phyloP scores from a whole-genome alignment of 1,140 invertebrate species.

The Chironomus striatipennis region DNA sequence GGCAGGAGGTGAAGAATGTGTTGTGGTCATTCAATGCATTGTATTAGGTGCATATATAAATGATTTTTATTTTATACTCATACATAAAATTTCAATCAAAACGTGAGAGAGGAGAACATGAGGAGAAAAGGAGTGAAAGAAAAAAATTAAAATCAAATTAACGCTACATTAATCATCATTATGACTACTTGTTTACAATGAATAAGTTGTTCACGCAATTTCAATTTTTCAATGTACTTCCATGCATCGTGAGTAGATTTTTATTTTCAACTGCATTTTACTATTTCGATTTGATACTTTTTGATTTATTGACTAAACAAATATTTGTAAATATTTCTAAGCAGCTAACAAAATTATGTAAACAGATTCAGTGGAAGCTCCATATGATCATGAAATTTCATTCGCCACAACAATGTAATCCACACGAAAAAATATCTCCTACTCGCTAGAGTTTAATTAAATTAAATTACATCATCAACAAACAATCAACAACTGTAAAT shows the following conservation, averaged over 20 bases:
- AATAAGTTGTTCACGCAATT: not conserved
- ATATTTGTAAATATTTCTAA: no score
- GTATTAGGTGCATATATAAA: no score
- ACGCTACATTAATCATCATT: constrained; percentile 20
- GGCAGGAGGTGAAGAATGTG: constrained; percentile 2
- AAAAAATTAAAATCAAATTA: constrained; percentile 23
- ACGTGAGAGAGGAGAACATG: not conserved
- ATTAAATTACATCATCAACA: no score
- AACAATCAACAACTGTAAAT: constrained; percentile 3
- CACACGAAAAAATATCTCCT: no score
- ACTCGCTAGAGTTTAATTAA: no score
- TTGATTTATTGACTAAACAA: not conserved
- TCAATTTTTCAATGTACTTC: not conserved
- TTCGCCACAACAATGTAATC: no score
- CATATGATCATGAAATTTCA: no score
- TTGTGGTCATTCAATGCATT: no score
- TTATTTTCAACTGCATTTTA: not conserved
- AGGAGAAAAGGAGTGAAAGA: not conserved
- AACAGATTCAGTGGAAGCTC: no score
- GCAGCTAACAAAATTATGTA: no score
- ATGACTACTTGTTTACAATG: not conserved
- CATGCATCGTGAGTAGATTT: not conserved
- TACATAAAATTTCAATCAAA: not conserved
- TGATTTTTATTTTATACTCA: no score
- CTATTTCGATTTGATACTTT: not conserved